Evolutionary conservation across 2,888 invertebrate genomes (phyloP), one percentile per base, ranked within the genome.

Genomic region (Theodoxus fluviatilis): DNA sequence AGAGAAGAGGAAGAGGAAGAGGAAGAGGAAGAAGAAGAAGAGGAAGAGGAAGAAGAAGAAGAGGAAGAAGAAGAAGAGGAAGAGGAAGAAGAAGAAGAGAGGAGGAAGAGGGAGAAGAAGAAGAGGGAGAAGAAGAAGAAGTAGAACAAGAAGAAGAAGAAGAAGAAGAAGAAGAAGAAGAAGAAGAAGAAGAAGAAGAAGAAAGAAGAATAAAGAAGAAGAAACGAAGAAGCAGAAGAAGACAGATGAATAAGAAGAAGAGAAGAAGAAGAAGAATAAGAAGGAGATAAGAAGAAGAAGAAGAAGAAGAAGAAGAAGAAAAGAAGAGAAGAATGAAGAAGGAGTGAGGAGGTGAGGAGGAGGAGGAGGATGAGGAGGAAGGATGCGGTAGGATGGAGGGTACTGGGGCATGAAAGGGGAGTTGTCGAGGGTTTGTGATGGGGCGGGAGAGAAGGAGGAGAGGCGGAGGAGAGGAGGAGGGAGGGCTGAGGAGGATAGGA

Each of bases 301-400:
- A 18, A 33, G 33, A 33, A 57, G 25, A 22, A 15, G 33, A 33
- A 57, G 57, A 22, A 52, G 22, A 22, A 15, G 33, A 33, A 57
- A 9, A 57, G 57, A 57, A 33, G 6, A 6, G 57, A 57, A 25
- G 15, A 57, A 9, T 57, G 4, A 77, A 78, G 70, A 68, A 71
- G 35, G 76, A 75, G 43, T n/a, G 77, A 78, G 70, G 67, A 71
- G 35, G 76, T 75, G 43, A 69, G 81, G 7, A 68, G 71, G 7
- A 77, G 78, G 38, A 78, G 79, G 61, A 68, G 40, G 25, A 76
- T n/a, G n/a, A n/a, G n/a, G n/a, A n/a, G n/a, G n/a, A n/a, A n/a
- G n/a, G n/a, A n/a, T n/a, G n/a, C n/a, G n/a, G n/a, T n/a, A n/a
- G n/a, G n/a, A n/a, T n/a, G n/a, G n/a, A n/a, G n/a, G n/a, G n/a